Evolutionary conservation across 2,888 invertebrate species (phyloP).

Genomic region (Drosophila formosana): DNA sequence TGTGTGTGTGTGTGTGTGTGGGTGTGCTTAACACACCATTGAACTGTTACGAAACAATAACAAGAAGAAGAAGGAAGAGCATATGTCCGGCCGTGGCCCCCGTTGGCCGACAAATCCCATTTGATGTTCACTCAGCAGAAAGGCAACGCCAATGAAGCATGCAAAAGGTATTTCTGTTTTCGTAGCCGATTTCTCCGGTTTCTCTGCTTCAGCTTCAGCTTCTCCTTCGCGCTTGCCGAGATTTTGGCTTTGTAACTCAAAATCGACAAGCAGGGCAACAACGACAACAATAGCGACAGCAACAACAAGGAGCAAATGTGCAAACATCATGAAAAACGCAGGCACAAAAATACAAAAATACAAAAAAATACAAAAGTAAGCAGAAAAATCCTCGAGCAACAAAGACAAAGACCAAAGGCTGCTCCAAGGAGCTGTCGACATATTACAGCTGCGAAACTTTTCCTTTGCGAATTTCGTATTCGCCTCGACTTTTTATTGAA

Average conservation of each 20-base stretch:
- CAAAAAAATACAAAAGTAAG: neutral
- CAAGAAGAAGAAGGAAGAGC: constrained; percentile 26
- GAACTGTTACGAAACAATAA: constrained; percentile 72
- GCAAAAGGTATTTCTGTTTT: constrained; percentile 79
- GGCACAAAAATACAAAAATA: constrained; percentile 22
- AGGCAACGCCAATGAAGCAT: constrained; percentile 80
- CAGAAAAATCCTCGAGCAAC: constrained; percentile 14
- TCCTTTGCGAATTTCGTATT: constrained; percentile 25
- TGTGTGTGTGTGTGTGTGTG: constrained; percentile 22
- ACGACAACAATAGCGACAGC: constrained; percentile 10
- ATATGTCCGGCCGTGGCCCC: constrained; percentile 63
- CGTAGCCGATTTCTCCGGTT: constrained; percentile 41
- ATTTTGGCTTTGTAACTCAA: constrained; percentile 80
- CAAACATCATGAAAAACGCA: constrained; percentile 75
- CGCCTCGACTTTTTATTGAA: constrained; percentile 59
- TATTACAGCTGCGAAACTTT: constrained; percentile 19
- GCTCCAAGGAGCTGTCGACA: constrained; percentile 35
- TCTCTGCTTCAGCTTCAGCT: neutral
- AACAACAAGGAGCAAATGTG: constrained; percentile 67
- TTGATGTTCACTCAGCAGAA: constrained; percentile 81
- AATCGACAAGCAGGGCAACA: constrained; percentile 60
- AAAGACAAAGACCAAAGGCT: constrained; percentile 54
- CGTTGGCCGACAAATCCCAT: constrained; percentile 72
- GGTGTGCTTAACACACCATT: constrained; percentile 77
- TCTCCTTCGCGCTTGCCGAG: constrained; percentile 52